Evolutionary conservation across 2,888 invertebrate genomes (phyloP), one percentile per base, ranked within the genome.

Genomic region (Orthosia gracilis): DNA sequence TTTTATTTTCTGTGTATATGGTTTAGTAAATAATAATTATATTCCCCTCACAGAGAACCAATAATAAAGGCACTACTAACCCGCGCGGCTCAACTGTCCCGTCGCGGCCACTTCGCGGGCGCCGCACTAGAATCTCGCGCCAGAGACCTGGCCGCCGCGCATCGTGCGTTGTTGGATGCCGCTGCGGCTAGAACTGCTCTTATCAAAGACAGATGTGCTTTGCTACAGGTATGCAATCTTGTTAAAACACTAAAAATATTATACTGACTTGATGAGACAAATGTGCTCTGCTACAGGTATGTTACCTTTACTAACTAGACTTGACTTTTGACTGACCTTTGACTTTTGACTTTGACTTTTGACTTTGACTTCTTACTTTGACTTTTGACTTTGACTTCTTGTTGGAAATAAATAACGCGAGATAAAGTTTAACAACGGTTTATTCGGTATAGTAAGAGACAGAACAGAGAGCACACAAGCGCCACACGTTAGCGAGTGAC

Each of bases 51-150:
- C 90, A 96, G 98, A 88, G 99, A 99, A 92, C 98, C 99, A 0
- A 97, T 98, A 0, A 97, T 99, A 9, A 97, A 97, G 11, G 97
- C 97, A 0, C 96, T 99, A 1, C 95, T 97, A 0, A 97, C 97
- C 18, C 97, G 99, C 76, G 99, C 98, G 0, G 96, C 97, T 11
- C 97, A 98, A 85, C 98, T 99, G 97, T 97, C 98, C 5, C 97
- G 98, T 4, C 98, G 98, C 84, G 98, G 98, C 0, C 99, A 99
- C 95, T 99, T 98, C 93, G 98, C 99, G 1, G 96, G 98, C 0
- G 95, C 97, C 1, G 97, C 98, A 81, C 98, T 99, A 54, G 98
- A 98, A 85, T 92, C 96, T 1, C 97, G 97, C 75, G 96, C 98
- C 1, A 96, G 97, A 15, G 97, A 97, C 72, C 96, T 99, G 69